A percentile compares a stretch with the other conserved stretches of the same genome.
Evolutionary conservation across 2,113 vertebrate genomes (phyloP).

Genomic region (Leptosomus discolor): DNA sequence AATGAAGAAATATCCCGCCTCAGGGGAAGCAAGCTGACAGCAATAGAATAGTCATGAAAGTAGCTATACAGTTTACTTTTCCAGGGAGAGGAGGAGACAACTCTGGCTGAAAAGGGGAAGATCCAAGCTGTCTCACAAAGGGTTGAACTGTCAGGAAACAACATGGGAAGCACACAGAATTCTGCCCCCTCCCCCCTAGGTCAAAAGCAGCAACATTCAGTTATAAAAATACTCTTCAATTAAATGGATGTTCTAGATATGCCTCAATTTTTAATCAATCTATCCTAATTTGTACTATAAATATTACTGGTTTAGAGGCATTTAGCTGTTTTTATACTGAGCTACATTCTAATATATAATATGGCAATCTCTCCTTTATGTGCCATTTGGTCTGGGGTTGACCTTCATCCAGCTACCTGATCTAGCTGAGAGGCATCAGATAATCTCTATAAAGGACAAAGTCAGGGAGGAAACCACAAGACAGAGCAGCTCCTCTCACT

Average conservation of each 20-base stretch:
- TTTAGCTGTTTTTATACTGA: not conserved
- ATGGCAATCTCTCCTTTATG: not conserved
- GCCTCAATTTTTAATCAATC: not conserved
- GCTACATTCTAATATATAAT: not conserved
- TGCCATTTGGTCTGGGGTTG: not conserved
- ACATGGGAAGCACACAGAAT: not conserved
- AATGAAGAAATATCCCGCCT: not conserved
- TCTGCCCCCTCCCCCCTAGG: rapidly evolving
- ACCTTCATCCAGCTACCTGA: not conserved
- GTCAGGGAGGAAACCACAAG: not conserved
- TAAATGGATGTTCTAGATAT: not conserved
- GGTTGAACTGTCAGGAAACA: not conserved
- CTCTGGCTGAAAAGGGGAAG: not conserved
- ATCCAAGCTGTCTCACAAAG: not conserved
- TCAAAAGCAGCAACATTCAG: not conserved
- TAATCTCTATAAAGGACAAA: not conserved
- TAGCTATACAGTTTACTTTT: not conserved
- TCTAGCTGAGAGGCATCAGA: not conserved
- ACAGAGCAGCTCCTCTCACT: not conserved
- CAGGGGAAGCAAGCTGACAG: not conserved
- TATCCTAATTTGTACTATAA: not conserved
- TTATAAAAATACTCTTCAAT: not conserved
- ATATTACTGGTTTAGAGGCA: not conserved
- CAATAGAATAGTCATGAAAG: not conserved
- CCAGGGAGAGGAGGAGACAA: not conserved